phyloP scores from a whole-genome alignment of 2,113 vertebrate species.

The Pluvialis apricaria region DNA sequence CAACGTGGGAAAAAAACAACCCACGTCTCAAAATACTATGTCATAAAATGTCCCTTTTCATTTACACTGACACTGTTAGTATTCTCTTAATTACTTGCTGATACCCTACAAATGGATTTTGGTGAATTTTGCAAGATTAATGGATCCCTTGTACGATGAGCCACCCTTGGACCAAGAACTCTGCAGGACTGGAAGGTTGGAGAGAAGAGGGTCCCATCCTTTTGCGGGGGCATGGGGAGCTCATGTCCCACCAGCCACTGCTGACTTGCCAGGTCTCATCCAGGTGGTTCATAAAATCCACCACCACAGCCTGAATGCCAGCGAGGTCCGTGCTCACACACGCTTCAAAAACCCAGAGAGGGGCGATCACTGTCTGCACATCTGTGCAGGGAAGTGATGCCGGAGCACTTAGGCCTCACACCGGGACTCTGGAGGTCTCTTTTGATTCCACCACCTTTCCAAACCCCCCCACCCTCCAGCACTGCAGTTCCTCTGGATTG shows the following conservation, averaged over 20 bases:
- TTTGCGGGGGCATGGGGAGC: neutral
- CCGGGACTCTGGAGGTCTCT: neutral
- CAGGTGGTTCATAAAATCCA: neutral
- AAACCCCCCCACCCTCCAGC: neutral
- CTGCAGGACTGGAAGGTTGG: neutral
- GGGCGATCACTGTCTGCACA: rapidly evolving
- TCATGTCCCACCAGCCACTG: neutral
- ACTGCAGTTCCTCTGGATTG: neutral
- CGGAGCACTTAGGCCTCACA: neutral
- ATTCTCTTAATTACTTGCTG: neutral
- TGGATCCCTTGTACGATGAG: neutral
- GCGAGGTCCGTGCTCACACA: neutral
- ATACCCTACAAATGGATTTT: neutral
- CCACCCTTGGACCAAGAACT: rapidly evolving
- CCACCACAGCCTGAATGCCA: neutral
- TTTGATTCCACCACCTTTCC: neutral
- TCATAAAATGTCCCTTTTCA: neutral
- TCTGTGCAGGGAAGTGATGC: neutral
- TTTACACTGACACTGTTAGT: neutral
- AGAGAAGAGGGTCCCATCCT: neutral
- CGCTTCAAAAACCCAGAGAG: neutral
- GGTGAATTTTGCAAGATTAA: neutral
- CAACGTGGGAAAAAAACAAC: neutral
- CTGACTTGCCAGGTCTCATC: neutral
- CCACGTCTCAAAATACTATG: neutral